These are phyloP conservation scores for Cyprinus carpio DNA, from an alignment of 2,113 vertebrate species.

Conservation along the genomic window DNA sequence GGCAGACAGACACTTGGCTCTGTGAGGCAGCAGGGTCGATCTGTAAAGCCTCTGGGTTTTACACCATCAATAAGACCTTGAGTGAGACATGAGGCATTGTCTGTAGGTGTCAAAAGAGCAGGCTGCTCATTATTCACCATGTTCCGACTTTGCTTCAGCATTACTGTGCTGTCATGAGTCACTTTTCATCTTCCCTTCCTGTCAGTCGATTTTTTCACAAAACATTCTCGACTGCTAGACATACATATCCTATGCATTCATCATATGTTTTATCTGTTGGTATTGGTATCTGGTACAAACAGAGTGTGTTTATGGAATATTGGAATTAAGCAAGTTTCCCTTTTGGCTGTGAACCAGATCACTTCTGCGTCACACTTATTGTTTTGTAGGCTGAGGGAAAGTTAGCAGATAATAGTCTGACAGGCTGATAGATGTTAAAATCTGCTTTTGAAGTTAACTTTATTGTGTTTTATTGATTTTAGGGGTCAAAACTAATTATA, in stretches of 20 bases:
- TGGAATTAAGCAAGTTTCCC: slow-evolving; percentile 1
- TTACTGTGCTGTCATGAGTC: slow-evolving; percentile 17
- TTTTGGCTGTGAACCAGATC: background rate
- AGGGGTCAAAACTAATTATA: slow-evolving; percentile 15
- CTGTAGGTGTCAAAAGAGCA: slow-evolving; percentile 35
- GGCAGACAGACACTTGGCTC: slow-evolving; percentile 36
- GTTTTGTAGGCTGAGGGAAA: slow-evolving; percentile 8
- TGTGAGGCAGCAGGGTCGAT: background rate
- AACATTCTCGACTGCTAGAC: background rate
- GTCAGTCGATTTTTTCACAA: background rate
- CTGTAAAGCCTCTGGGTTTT: slow-evolving; percentile 31
- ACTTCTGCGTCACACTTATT: background rate
- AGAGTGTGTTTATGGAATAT: slow-evolving; percentile 1
- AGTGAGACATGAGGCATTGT: slow-evolving; percentile 28
- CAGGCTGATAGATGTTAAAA: background rate
- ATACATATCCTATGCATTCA: background rate
- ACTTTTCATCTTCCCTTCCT: background rate
- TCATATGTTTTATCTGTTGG: background rate
- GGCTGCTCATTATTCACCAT: background rate
- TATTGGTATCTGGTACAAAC: background rate
- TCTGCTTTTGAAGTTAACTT: background rate
- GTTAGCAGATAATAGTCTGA: background rate
- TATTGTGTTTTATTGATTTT: slow-evolving; percentile 3
- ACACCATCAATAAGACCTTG: slow-evolving; percentile 3
- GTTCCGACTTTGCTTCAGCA: background rate